Evolutionary conservation across 2,888 invertebrate species (phyloP).

Genomic region (Tryphoninae sp.): DNA sequence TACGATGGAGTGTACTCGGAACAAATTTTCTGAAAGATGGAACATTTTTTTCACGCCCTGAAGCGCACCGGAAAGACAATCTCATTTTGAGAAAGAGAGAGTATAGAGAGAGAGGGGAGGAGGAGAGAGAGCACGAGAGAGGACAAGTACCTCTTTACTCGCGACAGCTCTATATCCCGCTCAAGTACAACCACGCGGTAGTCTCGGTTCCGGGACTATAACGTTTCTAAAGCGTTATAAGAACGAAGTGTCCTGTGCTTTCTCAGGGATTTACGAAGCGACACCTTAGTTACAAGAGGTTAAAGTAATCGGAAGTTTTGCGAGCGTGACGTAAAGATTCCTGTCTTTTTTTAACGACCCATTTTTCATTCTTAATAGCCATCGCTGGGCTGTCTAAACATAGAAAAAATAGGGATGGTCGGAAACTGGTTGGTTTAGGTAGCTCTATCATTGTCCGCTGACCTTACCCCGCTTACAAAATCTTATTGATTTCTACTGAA

Average conservation of each 20-base stretch:
- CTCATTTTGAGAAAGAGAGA: slow-evolving; percentile 24
- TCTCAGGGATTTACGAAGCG: slow-evolving; percentile 36
- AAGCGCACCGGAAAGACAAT: slow-evolving; percentile 29
- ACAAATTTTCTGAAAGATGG: slow-evolving; percentile 32
- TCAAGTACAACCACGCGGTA: slow-evolving; percentile 31
- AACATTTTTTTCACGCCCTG: slow-evolving; percentile 15
- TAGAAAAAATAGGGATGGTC: not conserved
- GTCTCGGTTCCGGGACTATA: slow-evolving; percentile 34
- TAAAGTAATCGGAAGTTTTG: slow-evolving; percentile 8
- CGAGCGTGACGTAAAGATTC: not conserved
- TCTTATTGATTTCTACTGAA: slow-evolving; percentile 45
- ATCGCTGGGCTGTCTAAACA: not conserved
- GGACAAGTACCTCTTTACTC: slow-evolving; percentile 47
- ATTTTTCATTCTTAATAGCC: not conserved
- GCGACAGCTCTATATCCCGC: slow-evolving; percentile 23
- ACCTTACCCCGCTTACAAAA: slow-evolving; percentile 45
- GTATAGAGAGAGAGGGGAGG: not conserved
- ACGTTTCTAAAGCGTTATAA: slow-evolving; percentile 10
- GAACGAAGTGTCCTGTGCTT: not conserved
- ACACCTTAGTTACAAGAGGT: not conserved
- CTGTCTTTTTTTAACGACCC: not conserved
- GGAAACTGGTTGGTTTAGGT: not conserved
- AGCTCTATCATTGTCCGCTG: slow-evolving; percentile 3
- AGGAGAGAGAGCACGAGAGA: not conserved
- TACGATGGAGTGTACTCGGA: not conserved